These are phyloP conservation scores for Acyrthosiphon pisum DNA, from an alignment of 1,140 invertebrate genomes.

Conservation along the genomic window DNA sequence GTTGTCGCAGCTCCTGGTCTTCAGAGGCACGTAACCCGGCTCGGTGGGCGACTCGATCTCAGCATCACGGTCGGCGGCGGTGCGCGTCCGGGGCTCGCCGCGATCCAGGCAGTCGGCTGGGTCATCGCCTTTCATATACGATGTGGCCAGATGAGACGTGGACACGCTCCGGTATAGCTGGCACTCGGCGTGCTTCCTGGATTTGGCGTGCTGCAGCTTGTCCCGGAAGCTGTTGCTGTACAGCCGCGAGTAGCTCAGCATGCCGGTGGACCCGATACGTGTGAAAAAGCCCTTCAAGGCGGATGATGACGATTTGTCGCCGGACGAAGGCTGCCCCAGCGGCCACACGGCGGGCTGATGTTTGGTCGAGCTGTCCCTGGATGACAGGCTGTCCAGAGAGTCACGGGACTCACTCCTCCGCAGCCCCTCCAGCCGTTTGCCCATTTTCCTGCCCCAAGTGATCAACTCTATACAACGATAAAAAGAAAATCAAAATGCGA, in stretches of 20 bases:
- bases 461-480: constrained; percentile 69
- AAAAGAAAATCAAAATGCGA: background rate
- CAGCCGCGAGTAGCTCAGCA: constrained; percentile 68
- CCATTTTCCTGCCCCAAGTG: constrained; percentile 81
- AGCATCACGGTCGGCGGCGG: constrained; percentile 58
- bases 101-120: constrained; percentile 78
- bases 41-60: constrained; percentile 61
- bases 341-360: constrained; percentile 58
- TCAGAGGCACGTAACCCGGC: constrained; percentile 66
- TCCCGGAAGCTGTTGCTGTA: constrained; percentile 58
- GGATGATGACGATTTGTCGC: constrained; percentile 63
- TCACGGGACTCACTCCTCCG: constrained; percentile 73
- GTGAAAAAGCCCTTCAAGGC: constrained; percentile 77
- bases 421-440: constrained; percentile 78
- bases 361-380: constrained; percentile 63
- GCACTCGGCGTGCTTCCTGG: constrained; percentile 62
- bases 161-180: constrained; percentile 76
- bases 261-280: constrained; percentile 77
- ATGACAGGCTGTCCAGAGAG: constrained; percentile 60
- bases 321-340: constrained; percentile 55
- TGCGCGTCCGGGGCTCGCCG: constrained; percentile 64
- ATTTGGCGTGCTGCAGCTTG: constrained; percentile 66
- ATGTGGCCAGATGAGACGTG: constrained; percentile 74
- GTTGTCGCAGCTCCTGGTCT: constrained; percentile 72
- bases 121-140: constrained; percentile 79